A percentile compares a stretch with the other conserved stretches of the same genome.
These are phyloP conservation scores for Psittacula echo DNA, from an alignment of 2,797 vertebrate genomes.

Conservation along the genomic window DNA sequence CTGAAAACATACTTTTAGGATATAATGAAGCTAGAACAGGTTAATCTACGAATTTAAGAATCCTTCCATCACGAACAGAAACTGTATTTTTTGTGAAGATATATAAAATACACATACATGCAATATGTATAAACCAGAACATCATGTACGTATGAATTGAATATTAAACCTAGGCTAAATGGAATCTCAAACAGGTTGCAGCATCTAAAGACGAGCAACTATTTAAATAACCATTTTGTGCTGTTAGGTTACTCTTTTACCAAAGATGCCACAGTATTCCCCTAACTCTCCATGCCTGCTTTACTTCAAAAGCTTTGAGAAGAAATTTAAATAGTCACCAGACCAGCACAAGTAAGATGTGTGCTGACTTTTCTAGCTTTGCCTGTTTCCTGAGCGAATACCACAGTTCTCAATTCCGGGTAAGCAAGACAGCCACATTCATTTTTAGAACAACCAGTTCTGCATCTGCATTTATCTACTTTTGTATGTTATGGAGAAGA, in stretches of 20 bases:
- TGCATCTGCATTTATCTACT: not conserved
- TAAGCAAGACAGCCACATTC: not conserved
- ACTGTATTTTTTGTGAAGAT: not conserved
- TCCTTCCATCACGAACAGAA: not conserved
- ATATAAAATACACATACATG: not conserved
- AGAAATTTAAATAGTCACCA: not conserved
- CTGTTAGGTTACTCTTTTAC: not conserved
- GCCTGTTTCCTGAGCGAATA: conserved; percentile 11
- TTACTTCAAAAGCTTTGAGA: conserved; percentile 1
- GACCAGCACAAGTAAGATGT: not conserved
- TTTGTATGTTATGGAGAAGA: not conserved
- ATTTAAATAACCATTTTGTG: not conserved
- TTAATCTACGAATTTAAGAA: not conserved
- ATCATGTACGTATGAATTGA: not conserved
- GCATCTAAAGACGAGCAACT: not conserved
- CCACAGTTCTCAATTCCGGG: not conserved
- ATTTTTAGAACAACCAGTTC: conserved; percentile 20
- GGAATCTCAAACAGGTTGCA: not conserved
- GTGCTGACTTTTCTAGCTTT: conserved; percentile 1
- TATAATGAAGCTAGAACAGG: not conserved
- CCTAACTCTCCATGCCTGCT: not conserved
- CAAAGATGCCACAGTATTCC: not conserved
- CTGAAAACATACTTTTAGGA: not conserved
- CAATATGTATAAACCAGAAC: not conserved
- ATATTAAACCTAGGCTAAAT: not conserved